Evolutionary conservation across 92 coral and sea anemone genomes (phyloP).

Genomic region (Parazoanthus atlanticus): DNA sequence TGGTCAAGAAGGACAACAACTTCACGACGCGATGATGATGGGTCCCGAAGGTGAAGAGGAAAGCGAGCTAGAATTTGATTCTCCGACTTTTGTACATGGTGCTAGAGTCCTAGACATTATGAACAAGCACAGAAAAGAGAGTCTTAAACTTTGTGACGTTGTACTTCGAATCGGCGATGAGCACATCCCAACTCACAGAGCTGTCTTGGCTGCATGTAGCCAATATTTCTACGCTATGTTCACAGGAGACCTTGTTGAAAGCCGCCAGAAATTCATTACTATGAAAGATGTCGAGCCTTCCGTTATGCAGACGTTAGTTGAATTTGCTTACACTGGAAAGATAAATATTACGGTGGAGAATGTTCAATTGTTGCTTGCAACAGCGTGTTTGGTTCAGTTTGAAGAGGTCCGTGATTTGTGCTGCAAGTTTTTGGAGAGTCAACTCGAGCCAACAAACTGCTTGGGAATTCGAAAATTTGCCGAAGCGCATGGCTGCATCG

Average conservation of each 20-base stretch:
- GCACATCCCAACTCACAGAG: slow-evolving; percentile 87
- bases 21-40: not conserved
- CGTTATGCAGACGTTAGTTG: slow-evolving; percentile 86
- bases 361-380: slow-evolving; percentile 86
- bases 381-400: slow-evolving; percentile 90
- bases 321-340: slow-evolving; percentile 92
- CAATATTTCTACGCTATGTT: slow-evolving; percentile 99
- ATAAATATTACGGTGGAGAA: slow-evolving; percentile 89
- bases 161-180: slow-evolving; percentile 90
- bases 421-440: slow-evolving; percentile 93
- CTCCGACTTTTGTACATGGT: slow-evolving; percentile 70
- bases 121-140: slow-evolving; percentile 94
- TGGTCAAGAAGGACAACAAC: slow-evolving; percentile 19
- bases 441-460: slow-evolving; percentile 95
- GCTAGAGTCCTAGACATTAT: slow-evolving; percentile 76
- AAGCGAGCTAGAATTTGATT: slow-evolving; percentile 39
- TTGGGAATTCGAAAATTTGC: slow-evolving; percentile 95
- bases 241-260: slow-evolving; percentile 93
- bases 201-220: slow-evolving; percentile 94
- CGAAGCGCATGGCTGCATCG: slow-evolving; percentile 92
- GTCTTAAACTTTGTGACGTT: slow-evolving; percentile 95
- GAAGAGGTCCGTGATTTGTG: slow-evolving; percentile 94
- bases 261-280: slow-evolving; percentile 90
- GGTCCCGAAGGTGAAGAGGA: slow-evolving; percentile 24
- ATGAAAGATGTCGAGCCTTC: slow-evolving; percentile 91